Evolutionary conservation across 2,797 vertebrate species (phyloP).

Genomic region (Tapera naevia): DNA sequence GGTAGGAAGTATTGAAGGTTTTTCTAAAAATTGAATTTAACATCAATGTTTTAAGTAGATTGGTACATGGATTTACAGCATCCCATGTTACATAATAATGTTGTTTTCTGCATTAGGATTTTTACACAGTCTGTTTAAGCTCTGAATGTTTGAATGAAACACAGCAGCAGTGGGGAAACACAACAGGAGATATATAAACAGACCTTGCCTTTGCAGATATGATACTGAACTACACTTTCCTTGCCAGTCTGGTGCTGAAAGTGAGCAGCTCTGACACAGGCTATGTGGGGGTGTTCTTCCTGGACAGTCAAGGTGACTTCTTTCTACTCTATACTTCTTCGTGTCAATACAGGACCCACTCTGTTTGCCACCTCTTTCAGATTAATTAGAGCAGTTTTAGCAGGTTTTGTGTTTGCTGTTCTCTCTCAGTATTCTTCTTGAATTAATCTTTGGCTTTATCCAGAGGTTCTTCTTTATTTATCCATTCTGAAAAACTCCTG

Average conservation of each 20-base stretch:
- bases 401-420: background rate
- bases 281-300: background rate
- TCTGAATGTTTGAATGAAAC: slow-evolving; percentile 12
- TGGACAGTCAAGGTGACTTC: background rate
- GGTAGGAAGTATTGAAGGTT: background rate
- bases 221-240: background rate
- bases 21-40: slow-evolving; percentile 34
- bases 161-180: background rate
- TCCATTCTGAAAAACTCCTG: background rate
- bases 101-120: background rate
- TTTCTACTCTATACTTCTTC: background rate
- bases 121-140: background rate
- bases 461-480: background rate
- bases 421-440: background rate
- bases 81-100: background rate
- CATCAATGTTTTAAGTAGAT: background rate
- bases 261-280: background rate
- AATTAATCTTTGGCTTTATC: background rate
- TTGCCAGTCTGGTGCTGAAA: background rate
- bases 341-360: background rate
- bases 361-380: background rate
- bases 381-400: background rate
- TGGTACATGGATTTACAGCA: slow-evolving; percentile 1
- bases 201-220: background rate
- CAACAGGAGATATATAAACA: background rate